Evolutionary conservation across 2,113 vertebrate species (phyloP).

Genomic region (Coptodon bakossiorum): DNA sequence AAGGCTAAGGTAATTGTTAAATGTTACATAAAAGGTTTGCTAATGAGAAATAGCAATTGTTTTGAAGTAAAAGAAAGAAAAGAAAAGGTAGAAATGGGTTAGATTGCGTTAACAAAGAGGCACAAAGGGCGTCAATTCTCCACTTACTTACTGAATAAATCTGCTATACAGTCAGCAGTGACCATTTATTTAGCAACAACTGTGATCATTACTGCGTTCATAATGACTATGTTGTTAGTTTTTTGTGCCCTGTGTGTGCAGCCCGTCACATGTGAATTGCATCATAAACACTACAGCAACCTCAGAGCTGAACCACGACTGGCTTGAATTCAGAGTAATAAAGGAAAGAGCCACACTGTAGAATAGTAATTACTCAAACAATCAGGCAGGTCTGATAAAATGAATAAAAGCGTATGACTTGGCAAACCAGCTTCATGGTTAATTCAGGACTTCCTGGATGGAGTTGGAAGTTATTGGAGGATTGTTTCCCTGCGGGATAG

Average conservation of each 20-base stretch:
- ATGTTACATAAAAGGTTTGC: slow-evolving; percentile 5
- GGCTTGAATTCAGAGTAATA: slow-evolving; percentile 37
- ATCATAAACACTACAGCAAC: neutral
- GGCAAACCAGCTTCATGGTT: slow-evolving; percentile 53
- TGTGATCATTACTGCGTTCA: neutral
- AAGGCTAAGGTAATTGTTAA: slow-evolving; percentile 34
- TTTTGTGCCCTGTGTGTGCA: neutral
- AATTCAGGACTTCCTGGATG: slow-evolving; percentile 55
- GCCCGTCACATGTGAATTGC: neutral
- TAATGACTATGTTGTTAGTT: slow-evolving; percentile 5
- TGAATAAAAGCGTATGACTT: slow-evolving; percentile 49
- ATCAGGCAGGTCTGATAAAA: slow-evolving; percentile 49
- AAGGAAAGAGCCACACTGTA: slow-evolving; percentile 26
- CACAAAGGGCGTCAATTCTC: neutral
- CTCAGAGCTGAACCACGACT: slow-evolving; percentile 11
- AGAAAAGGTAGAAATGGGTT: slow-evolving; percentile 16
- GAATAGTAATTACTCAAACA: slow-evolving; percentile 45
- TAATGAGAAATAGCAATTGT: neutral
- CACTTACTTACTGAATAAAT: neutral
- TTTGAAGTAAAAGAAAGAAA: slow-evolving; percentile 17
- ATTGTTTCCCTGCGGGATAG: slow-evolving; percentile 15
- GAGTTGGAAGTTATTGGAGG: slow-evolving; percentile 38
- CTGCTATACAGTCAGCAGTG: neutral
- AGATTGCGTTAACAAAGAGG: slow-evolving; percentile 2
- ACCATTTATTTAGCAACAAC: neutral